Evolutionary conservation across 2,797 vertebrate genomes (phyloP), one percentile per base, ranked within the genome.

Genomic region (Gastrophryne carolinensis): DNA sequence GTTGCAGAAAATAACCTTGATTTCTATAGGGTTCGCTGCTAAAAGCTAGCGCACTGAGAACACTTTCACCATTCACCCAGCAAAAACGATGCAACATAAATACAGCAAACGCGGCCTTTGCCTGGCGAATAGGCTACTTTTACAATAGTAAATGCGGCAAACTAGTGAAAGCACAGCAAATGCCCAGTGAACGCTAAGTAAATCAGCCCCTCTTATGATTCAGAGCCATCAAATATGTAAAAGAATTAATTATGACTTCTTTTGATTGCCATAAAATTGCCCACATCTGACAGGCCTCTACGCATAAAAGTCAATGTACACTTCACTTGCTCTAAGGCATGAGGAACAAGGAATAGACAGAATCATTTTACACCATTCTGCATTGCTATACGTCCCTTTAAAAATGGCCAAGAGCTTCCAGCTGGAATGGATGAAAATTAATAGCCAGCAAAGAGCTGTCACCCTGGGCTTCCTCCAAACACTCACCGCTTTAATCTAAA

Each of bases 361-460:
- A 29, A 66, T 70, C 12, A 70, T 77, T 70, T 70, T 62, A 56
- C 57, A 71, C 37, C 19, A 64, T 63, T 62, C 73, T 54, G 47
- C 58, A 29, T 57, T 57, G 27, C 49, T 32, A 17, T 63, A 47
- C 63, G 66, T 71, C 58, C 66, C 37, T 77, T 63, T 56, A 62
- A 76, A 70, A 64, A 70, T 57, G 66, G 58, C 58, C 44, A 39
- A 26, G 26, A 68, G 74, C 66, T 77, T 58, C 56, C 66, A 56
- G 66, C 74, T 77, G 57, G 74, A 77, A 77, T 77, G 37, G 53
- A 53, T 77, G 66, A 77, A 70, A 77, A 77, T 70, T 49, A 77
- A 77, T 70, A 77, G 66, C 63, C 49, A 70, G 56, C 35, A 56
- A 56, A 56, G 58, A 34, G 41, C 53, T 70, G 66, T 63, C 66